A percentile compares a stretch with the other conserved stretches of the same genome.
These are phyloP conservation scores for Melangyna quadrimaculata DNA, from an alignment of 2,888 invertebrate genomes.

Conservation along the genomic window DNA sequence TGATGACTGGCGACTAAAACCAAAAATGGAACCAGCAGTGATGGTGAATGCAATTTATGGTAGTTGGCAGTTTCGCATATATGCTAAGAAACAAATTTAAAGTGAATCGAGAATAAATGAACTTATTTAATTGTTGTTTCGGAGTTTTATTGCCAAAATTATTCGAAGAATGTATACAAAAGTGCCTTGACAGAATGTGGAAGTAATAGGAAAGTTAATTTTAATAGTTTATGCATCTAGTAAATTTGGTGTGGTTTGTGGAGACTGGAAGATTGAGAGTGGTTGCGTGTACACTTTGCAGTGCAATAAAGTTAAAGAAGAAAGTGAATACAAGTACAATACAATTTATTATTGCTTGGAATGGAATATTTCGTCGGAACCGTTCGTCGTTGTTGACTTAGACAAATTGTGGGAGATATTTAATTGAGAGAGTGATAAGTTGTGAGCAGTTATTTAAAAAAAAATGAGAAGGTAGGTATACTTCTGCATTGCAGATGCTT, in stretches of 20 bases:
- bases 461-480: too few species aligned
- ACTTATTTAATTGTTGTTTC: constrained; percentile 45
- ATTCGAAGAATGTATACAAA: not conserved
- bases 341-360: not conserved
- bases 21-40: not conserved
- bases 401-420: not conserved
- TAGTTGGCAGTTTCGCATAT: constrained; percentile 34
- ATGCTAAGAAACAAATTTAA: constrained; percentile 43
- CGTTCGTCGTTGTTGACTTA: too few species aligned
- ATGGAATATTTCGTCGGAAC: too few species aligned
- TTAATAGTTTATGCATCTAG: not conserved
- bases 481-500: too few species aligned
- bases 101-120: constrained; percentile 64
- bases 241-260: not conserved
- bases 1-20: constrained; percentile 95
- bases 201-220: not conserved
- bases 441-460: too few species aligned
- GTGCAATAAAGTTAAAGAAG: not conserved
- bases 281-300: not conserved
- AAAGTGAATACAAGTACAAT: not conserved
- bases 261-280: not conserved
- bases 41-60: constrained; percentile 46
- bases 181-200: not conserved
- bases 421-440: not conserved
- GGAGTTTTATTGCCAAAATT: constrained; percentile 37